Base-by-base conservation (phyloP, 2,888 invertebrate species). In the Phaonia tiefii region DNA sequence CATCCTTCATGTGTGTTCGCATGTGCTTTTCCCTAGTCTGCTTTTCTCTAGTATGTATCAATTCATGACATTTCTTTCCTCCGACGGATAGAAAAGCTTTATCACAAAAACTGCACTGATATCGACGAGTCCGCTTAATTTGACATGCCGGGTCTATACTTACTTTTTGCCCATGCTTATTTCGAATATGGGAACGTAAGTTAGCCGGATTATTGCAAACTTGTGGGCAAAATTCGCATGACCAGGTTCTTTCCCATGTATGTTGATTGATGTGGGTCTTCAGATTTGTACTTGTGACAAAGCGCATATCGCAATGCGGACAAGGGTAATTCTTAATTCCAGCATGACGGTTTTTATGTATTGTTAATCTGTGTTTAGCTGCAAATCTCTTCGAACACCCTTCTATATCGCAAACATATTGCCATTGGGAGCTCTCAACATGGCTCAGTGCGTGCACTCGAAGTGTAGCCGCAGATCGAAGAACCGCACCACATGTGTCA, bases 241-340 rank as follows among this genome's bases (percentile, higher is more conserved):
- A 82, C 85, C 86, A 90, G 10, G 86, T 87, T 51, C 86, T 86
- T 63, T 89, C 89, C 73, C 87, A 69, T 0, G 90, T 89, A 70
- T 89, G 89, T 72, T 86, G 89, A 75, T 89, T 89, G 0, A 89
- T 86, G 79, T 90, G 89, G 13, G 85, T 85, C 73, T 88, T 87
- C 0, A 89, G 3, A 20, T 51, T 22, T 7, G 20, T 22, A 8
- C 20, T 5, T 2, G 51, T 51, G 51, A 20, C 17, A 1, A 8
- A 20, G 2, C 20, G 3, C 1, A 20, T 17, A 8, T 22, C 51
- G 20, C 51, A 89, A 37, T 87, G 31, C 7, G 89, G 86, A 17
- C 89, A 89, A 11, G 82, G 83, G 17, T 86, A 89, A 77, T 89
- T 89, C 63, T 88, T 88, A 2, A 90, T 88, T 1, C 89, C 90